Base-by-base conservation (phyloP, 2,888 invertebrate species). In the Malthinus flaveolus region DNA sequence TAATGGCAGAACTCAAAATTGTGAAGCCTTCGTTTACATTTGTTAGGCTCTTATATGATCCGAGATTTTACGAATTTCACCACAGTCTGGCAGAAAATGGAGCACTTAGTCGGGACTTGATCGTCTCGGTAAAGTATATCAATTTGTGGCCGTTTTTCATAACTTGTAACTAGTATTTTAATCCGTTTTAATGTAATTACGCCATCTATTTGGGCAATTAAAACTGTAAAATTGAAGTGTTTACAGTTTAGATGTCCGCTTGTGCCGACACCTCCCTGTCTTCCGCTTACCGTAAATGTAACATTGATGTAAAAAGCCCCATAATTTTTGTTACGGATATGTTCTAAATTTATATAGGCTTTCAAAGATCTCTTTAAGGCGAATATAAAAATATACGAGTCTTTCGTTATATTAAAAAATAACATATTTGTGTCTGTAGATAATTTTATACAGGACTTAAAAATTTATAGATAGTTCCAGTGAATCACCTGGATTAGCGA, bases 391-490 rank as follows among this genome's bases (percentile, higher is more conserved):
- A 71, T 65, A 70, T 73, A 73, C n/a, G n/a, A 73, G 74, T 75
- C 75, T 77, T 75, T 76, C 73, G 74, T 74, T 73, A 71, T 72
- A 69, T 23, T 23, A 23, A 23, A 23, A 23, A 23, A 5, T 23
- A 71, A 67, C 64, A 69, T 71, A 71, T 71, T 71, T 71, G 68
- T 72, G 72, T 75, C 74, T 68, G 72, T 77, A 77, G 75, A 72
- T 73, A 73, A 74, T 77, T 78, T 78, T 78, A 72, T 77, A 78
- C 76, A 76, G 74, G 73, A 73, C 68, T 71, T 73, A 67, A 68
- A 57, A 23, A 23, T 13, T 59, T 63, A 66, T 65, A 59, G 56
- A 65, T 68, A 68, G 67, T 54, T 67, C 66, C 68, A 68, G 66
- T 67, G 61, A 53, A 39, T 35, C 53, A 54, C 57, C 59, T 63